Evolutionary conservation across 2,113 vertebrate species (phyloP).

Genomic region (Tupaia tana): DNA sequence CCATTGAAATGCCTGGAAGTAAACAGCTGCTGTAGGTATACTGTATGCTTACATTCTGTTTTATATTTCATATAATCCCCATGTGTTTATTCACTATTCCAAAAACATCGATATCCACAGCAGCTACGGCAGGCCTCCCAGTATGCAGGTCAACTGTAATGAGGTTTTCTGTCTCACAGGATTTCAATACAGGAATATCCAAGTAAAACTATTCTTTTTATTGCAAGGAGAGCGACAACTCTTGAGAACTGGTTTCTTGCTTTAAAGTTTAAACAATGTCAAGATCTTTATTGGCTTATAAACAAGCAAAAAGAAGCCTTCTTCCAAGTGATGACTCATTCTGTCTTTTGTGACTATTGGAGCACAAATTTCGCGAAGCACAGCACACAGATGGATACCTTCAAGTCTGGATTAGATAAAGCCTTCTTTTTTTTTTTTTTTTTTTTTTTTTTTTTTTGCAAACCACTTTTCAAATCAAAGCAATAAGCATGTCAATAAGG

Average conservation of each 20-base stretch:
- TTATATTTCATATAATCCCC: neutral
- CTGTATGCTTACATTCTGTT: neutral
- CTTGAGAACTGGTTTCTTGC: neutral
- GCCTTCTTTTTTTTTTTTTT: neutral
- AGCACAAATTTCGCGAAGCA: neutral
- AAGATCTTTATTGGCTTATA: neutral
- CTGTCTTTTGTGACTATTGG: neutral
- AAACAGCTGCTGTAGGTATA: neutral
- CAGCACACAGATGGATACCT: neutral
- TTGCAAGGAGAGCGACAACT: neutral
- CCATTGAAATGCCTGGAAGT: neutral
- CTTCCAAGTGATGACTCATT: neutral
- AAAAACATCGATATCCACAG: neutral
- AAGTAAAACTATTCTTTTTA: slow-evolving; percentile 26
- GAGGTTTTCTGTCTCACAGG: neutral
- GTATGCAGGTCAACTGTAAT: neutral
- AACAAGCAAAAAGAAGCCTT: neutral
- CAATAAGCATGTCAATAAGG: neutral
- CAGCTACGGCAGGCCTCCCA: neutral
- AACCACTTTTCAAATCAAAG: neutral
- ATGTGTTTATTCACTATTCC: neutral
- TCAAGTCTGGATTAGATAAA: neutral
- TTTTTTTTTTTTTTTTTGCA: neutral
- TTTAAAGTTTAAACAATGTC: slow-evolving; percentile 34
- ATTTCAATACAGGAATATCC: neutral